Base-by-base conservation (phyloP, 2,888 invertebrate species). In the Rhogogaster chlorosoma region DNA sequence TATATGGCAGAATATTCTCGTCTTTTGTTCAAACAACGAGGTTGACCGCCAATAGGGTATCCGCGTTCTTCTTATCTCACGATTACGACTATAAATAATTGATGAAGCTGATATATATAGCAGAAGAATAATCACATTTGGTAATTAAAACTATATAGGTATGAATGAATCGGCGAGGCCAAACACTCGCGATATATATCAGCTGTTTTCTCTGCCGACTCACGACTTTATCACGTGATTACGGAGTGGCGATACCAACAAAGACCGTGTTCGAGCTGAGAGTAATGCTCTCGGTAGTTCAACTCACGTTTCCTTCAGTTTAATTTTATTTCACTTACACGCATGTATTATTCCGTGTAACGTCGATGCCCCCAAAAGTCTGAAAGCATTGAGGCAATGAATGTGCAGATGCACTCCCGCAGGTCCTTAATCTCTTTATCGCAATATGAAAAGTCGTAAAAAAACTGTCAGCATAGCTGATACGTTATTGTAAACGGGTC, bases 201-300 rank as follows among this genome's bases (percentile, higher is more conserved):
- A 78, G 78, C 78, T 78, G 78, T 78, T 78, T 26, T 18, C 53
- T 78, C 45, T 10, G 49, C 32, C 29, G 26, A 36, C 42, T 53
- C 64, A 82, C 82, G 64, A 38, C 42, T 45, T 38, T 15, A 82
- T 82, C 82, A 82, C 82, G 82, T 82, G 82, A 82, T 64, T 15
- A 15, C 12, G 5, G n/a, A 26, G 61, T 64, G 82, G 36, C 7
- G 82, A 82, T 64, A 64, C 6, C 7, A 61, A 36, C 29, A 32
- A 53, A n/a, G 18, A n/a, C 53, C 32, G 32, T 9, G n/a, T 32
- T 57, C 29, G 1, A 45, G 32, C n/a, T n/a, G 32, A 70, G 70
- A 70, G 70, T 70, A 70, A 70, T 6, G 70, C 36, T 36, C 70
- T 70, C 70, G 32, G 26, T n/a, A 70, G 70, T 36, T 15, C 36